These are phyloP conservation scores for Hippoglossus stenolepis DNA, from an alignment of 2,113 vertebrate genomes.

Conservation along the genomic window DNA sequence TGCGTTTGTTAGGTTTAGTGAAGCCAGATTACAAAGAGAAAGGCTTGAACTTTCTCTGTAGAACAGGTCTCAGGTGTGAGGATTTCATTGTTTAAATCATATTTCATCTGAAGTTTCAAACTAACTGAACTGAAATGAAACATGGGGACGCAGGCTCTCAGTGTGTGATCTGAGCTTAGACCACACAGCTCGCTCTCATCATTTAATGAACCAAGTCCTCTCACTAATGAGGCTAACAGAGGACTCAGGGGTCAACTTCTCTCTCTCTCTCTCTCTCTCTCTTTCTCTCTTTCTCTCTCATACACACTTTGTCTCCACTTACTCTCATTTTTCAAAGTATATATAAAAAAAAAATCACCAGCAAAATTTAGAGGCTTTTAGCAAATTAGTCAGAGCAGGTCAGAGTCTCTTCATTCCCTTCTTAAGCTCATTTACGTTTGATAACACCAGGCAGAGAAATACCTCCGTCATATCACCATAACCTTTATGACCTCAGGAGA, in stretches of 20 bases:
- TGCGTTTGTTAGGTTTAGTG: no score
- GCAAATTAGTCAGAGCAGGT: slow-evolving; percentile 65
- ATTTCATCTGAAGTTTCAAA: not conserved
- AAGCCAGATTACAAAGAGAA: not conserved
- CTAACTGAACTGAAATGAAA: slow-evolving; percentile 31
- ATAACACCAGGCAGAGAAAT: slow-evolving; percentile 16
- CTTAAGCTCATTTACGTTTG: slow-evolving; percentile 59
- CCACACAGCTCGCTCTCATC: slow-evolving; percentile 55
- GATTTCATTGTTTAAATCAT: not conserved
- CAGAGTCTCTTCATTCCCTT: slow-evolving; percentile 52
- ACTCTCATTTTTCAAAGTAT: slow-evolving; percentile 45
- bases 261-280: slow-evolving; percentile 8
- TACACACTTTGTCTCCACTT: slow-evolving; percentile 21
- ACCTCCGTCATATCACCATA: slow-evolving; percentile 31
- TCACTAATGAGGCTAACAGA: slow-evolving; percentile 73
- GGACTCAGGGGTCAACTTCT: slow-evolving; percentile 65
- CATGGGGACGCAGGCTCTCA: slow-evolving; percentile 24
- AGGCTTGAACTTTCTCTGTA: not conserved
- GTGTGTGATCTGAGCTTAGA: slow-evolving; percentile 58
- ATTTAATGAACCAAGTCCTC: slow-evolving; percentile 76
- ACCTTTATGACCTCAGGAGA: slow-evolving; percentile 18
- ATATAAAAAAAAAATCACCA: not conserved
- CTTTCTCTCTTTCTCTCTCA: slow-evolving; percentile 2
- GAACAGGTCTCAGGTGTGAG: not conserved
- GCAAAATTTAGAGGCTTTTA: slow-evolving; percentile 52